Evolutionary conservation across 2,888 invertebrate genomes (phyloP).

Genomic region (Drosophila algonquin): DNA sequence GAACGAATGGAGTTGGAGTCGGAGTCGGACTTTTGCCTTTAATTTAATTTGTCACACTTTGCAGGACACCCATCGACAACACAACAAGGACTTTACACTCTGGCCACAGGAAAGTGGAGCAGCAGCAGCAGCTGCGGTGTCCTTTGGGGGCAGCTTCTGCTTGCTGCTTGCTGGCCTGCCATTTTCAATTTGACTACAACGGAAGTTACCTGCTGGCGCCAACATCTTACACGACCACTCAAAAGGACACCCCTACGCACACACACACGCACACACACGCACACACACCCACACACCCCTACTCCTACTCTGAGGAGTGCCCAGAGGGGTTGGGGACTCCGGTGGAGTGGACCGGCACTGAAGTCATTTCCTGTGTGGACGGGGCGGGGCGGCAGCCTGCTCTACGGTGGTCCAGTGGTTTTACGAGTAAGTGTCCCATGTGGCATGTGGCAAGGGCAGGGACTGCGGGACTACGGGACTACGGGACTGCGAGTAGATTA

Average conservation of each 20-base stretch:
- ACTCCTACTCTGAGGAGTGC: no score
- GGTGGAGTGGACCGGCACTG: conserved; percentile 60
- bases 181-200: conserved; percentile 78
- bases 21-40: conserved; percentile 66
- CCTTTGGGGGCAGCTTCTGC: neutral
- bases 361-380: conserved; percentile 72
- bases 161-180: conserved; percentile 37
- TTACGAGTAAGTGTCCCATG: conserved; percentile 77
- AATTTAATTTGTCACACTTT: conserved; percentile 80
- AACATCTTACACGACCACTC: conserved; percentile 38
- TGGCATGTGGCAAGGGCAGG: conserved; percentile 74
- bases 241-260: conserved; percentile 24
- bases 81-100: conserved; percentile 69
- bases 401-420: conserved; percentile 40
- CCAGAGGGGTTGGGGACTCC: neutral
- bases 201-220: conserved; percentile 81
- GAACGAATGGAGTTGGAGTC: conserved; percentile 40
- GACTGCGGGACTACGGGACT: conserved; percentile 50
- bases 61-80: conserved; percentile 54
- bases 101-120: conserved; percentile 71
- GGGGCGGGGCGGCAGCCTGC: conserved; percentile 6
- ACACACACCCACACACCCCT: no score
- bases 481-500: conserved; percentile 66
- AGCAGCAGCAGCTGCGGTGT: conserved; percentile 66
- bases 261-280: conserved; percentile 17